Conservation (phyloP, 2,113 vertebrate species). For the Tragelaphus scriptus region DNA sequence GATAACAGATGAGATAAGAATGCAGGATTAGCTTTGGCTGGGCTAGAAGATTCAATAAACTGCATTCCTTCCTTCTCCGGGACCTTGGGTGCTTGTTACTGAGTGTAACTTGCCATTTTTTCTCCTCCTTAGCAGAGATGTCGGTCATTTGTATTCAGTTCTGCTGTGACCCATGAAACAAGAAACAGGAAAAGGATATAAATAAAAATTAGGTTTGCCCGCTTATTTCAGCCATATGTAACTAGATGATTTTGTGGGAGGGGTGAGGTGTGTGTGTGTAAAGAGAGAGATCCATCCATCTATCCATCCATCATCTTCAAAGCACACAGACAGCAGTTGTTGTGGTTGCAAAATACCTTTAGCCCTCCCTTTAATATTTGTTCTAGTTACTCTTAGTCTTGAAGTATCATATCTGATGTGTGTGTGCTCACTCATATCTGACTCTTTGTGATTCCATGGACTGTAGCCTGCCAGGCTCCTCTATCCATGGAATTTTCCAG, state of each 20-base stretch:
- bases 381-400: background rate
- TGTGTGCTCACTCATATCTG: background rate
- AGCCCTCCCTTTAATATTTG: background rate
- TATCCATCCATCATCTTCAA: background rate
- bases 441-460: background rate
- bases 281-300: background rate
- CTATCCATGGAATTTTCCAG: background rate
- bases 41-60: background rate
- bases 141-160: constrained; percentile 21
- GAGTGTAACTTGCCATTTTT: constrained; percentile 8
- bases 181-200: background rate
- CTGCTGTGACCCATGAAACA: background rate
- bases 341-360: background rate
- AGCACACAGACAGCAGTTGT: background rate
- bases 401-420: background rate
- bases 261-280: background rate
- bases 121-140: background rate
- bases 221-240: background rate
- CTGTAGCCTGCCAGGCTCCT: background rate
- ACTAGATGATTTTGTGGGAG: background rate
- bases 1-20: constrained; percentile 41
- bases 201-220: background rate
- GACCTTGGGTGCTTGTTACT: background rate
- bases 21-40: background rate
- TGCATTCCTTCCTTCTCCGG: constrained; percentile 35